Evolutionary conservation across 2,888 invertebrate genomes (phyloP).

Genomic region (Hemaris fuciformis): DNA sequence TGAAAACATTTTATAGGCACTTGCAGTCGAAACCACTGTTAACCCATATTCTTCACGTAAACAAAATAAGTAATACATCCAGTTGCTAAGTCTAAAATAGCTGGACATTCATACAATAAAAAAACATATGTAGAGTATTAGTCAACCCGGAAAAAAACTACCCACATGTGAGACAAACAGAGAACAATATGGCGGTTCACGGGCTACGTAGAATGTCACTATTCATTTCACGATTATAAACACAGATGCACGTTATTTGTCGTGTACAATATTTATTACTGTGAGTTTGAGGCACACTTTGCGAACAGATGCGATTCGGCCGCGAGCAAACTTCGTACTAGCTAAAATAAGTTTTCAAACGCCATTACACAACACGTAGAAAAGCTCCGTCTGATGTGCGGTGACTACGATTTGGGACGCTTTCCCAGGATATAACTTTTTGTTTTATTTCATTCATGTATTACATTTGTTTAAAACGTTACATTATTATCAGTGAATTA

Average conservation of each 20-base stretch:
- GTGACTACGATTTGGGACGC: slow-evolving; percentile 31
- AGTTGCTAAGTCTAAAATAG: neutral
- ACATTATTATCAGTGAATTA: no score
- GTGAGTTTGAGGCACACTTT: slow-evolving; percentile 24
- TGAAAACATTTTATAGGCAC: neutral
- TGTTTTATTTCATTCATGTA: no score
- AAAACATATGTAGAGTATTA: slow-evolving; percentile 21
- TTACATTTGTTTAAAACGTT: no score
- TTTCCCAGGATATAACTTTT: slow-evolving; percentile 40
- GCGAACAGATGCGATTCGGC: slow-evolving; percentile 42
- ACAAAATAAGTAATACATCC: neutral
- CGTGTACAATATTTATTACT: neutral
- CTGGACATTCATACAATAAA: slow-evolving; percentile 6
- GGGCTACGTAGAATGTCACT: slow-evolving; percentile 14
- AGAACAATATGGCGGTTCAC: slow-evolving; percentile 34
- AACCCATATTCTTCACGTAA: slow-evolving; percentile 1
- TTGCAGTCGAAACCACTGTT: neutral
- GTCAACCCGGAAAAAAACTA: slow-evolving; percentile 43
- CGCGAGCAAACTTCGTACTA: slow-evolving; percentile 62
- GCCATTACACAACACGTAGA: slow-evolving; percentile 75
- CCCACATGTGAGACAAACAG: slow-evolving; percentile 41
- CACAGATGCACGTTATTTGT: slow-evolving; percentile 30
- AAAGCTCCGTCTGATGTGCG: slow-evolving; percentile 61
- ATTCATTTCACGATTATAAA: slow-evolving; percentile 18
- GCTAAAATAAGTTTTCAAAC: slow-evolving; percentile 74